phyloP scores from a whole-genome alignment of 2,888 invertebrate genomes.

The Morinoia aosen region DNA sequence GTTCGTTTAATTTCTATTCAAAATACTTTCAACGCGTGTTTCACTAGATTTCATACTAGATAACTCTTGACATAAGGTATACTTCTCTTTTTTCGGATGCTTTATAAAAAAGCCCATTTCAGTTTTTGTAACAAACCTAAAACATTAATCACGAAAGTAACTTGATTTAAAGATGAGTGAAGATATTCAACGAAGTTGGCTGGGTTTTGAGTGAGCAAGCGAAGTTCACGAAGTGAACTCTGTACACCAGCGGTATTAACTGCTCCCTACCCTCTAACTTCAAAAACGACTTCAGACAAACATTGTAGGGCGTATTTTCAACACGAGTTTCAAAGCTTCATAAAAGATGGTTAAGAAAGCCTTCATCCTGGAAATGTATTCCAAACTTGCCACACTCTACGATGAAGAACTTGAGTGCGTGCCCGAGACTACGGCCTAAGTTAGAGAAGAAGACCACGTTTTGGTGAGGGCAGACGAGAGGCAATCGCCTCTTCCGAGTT shows the following conservation, averaged over 20 bases:
- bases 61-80: no score
- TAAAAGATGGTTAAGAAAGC: slow-evolving; percentile 22
- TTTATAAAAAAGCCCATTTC: no score
- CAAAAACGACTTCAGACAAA: not conserved
- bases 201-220: no score
- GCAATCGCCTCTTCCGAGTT: slow-evolving; percentile 13
- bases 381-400: not conserved
- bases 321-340: not conserved
- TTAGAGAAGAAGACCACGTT: not conserved
- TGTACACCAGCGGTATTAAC: not conserved
- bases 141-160: no score
- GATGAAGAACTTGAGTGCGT: not conserved
- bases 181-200: no score
- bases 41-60: no score
- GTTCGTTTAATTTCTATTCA: no score
- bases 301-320: not conserved
- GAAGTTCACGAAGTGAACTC: not conserved
- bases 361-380: slow-evolving; percentile 22
- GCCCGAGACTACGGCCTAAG: not conserved
- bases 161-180: no score
- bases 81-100: no score
- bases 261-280: not conserved
- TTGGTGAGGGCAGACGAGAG: not conserved
- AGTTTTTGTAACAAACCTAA: no score
- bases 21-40: no score